phyloP scores from a whole-genome alignment of 2,113 vertebrate genomes.

The Orcinus orca region DNA sequence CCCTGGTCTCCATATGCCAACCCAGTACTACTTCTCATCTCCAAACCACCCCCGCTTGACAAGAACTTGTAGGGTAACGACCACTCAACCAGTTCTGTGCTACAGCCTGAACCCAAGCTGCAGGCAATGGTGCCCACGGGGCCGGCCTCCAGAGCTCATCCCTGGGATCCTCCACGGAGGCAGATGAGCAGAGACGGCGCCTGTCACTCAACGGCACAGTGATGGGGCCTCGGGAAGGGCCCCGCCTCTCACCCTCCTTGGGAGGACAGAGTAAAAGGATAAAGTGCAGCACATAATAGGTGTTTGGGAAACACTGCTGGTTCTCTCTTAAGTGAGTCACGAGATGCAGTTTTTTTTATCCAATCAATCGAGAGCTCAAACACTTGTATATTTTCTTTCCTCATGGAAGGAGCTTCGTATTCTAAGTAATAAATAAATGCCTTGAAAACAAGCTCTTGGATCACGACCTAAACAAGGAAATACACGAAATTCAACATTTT shows the following conservation, averaged over 20 bases:
- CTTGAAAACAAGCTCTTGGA: not conserved
- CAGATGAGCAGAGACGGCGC: accelerated
- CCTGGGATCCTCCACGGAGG: not conserved
- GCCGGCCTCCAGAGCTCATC: not conserved
- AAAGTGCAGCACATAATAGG: not conserved
- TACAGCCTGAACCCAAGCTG: not conserved
- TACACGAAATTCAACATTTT: not conserved
- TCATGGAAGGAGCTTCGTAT: not conserved
- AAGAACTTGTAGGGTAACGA: not conserved
- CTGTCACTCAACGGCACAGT: accelerated
- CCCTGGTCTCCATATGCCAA: not conserved
- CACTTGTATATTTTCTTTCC: not conserved
- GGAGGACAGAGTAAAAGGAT: not conserved
- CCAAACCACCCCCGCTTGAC: not conserved
- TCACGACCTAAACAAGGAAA: not conserved
- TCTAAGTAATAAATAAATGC: not conserved
- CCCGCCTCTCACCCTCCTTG: not conserved
- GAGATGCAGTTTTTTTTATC: not conserved
- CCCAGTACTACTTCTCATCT: not conserved
- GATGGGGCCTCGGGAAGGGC: not conserved
- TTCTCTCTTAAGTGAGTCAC: not conserved
- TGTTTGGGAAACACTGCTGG: not conserved
- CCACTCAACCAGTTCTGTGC: not conserved
- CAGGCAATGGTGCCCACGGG: accelerated
- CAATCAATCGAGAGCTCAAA: not conserved